Conservation (phyloP, 2,888 invertebrate genomes). For the Pheosia gnoma region DNA sequence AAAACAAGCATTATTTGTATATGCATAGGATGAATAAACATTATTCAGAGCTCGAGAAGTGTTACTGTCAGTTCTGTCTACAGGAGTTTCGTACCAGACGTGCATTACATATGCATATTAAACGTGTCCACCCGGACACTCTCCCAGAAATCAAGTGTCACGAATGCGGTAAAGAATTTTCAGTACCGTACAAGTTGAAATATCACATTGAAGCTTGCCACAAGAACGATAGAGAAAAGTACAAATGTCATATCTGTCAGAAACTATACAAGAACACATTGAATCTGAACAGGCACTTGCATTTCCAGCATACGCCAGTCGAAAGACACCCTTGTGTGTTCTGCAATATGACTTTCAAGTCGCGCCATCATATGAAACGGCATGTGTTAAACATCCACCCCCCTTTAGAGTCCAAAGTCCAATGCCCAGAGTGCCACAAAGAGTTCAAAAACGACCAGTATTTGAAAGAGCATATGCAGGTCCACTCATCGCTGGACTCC, state of each 20-base stretch:
- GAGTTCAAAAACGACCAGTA: slow-evolving; percentile 80
- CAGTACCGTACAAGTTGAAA: slow-evolving; percentile 71
- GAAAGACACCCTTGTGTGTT: slow-evolving; percentile 73
- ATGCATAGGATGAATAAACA: slow-evolving; percentile 81
- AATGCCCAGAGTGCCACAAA: slow-evolving; percentile 73
- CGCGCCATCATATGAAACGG: slow-evolving; percentile 75
- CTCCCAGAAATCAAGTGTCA: slow-evolving; percentile 73
- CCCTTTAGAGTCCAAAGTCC: slow-evolving; percentile 74
- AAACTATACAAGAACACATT: slow-evolving; percentile 70
- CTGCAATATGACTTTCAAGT: slow-evolving; percentile 76
- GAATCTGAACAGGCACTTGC: slow-evolving; percentile 69
- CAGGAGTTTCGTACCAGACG: slow-evolving; percentile 73
- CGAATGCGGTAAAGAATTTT: slow-evolving; percentile 70
- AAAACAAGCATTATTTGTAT: slow-evolving; percentile 77
- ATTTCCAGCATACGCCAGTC: slow-evolving; percentile 70
- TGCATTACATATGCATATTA: slow-evolving; percentile 74
- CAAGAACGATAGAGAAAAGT: slow-evolving; percentile 63
- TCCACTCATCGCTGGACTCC: slow-evolving; percentile 68
- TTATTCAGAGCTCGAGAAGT: slow-evolving; percentile 74
- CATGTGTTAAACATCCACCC: slow-evolving; percentile 77
- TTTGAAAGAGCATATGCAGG: slow-evolving; percentile 76
- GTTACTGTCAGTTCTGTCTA: slow-evolving; percentile 73
- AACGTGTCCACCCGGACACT: slow-evolving; percentile 68
- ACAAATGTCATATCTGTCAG: slow-evolving; percentile 67
- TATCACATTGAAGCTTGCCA: slow-evolving; percentile 71